Base-by-base conservation (phyloP, 2,113 vertebrate genomes). In the Herpetotheres cachinnans region DNA sequence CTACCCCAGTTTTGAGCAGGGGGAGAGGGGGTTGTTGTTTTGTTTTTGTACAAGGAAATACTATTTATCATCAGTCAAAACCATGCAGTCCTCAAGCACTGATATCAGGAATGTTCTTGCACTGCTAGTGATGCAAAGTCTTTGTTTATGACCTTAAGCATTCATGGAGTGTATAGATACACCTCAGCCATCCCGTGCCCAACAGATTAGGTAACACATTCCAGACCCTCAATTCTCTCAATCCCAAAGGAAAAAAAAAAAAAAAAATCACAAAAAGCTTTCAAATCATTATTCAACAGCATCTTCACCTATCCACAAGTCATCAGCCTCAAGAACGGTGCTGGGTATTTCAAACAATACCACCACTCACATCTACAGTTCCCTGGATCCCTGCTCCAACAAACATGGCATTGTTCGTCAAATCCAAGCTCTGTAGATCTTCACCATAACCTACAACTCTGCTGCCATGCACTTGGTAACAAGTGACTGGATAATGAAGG, bases 341-440 rank as follows among this genome's bases (percentile, higher is more conserved):
- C 50, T 27, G 38, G 55, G 25, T 71, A n/a, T 70, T 80, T 2
- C 40, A 21, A 56, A 38, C 1, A 0, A 25, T 20, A 19, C 30
- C 50, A n/a, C 27, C 0, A 3, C 81, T 86, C 46, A 20, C 29
- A 82, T 6, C 38, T 46, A 5, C 9, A 7, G 14, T 2, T 70
- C 34, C 49, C n/a, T 26, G 27, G 25, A 90, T 56, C 44, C 38
- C 83, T 67, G 25, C 50, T 82, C 66, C 79, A 55, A 58, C 52
- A 89, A 49, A n/a, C 6, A 6, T 0, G 0, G 13, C 6, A 40
- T 42, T 2, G 1, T 16, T 73, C 50, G 55, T 89, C 15, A 49
- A 73, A 70, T 26, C 42, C 63, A 89, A 32, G 50, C 42, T 83
- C 34, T 30, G 29, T 2, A 69, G 27, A 38, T 42, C 61, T 44